Evolutionary conservation across 2,888 invertebrate genomes (phyloP).

Genomic region (Agrochola lychnidis): DNA sequence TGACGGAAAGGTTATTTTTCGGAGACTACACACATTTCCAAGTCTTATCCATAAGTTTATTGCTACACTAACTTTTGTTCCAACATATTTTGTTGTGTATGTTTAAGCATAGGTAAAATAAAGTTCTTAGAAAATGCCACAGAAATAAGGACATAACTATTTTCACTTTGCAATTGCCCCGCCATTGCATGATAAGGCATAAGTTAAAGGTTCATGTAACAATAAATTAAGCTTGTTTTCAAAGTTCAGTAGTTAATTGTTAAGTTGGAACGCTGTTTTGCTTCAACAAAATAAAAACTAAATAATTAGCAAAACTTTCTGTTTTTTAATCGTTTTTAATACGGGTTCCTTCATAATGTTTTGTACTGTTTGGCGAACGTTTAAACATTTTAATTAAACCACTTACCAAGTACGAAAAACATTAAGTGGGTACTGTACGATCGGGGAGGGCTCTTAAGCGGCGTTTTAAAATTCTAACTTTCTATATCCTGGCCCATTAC

Average conservation of each 20-base stretch:
- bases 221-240: constrained; percentile 57
- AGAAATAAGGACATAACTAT: constrained; percentile 37
- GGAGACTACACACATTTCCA: background rate
- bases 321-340: constrained; percentile 57
- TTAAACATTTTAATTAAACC: constrained; percentile 84
- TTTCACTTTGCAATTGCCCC: constrained; percentile 19
- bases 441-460: constrained; percentile 67
- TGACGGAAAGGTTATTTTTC: background rate
- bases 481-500: constrained; percentile 60
- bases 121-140: background rate
- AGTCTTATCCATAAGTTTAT: background rate
- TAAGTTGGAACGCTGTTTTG: constrained; percentile 44
- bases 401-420: constrained; percentile 73
- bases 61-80: background rate
- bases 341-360: constrained; percentile 62
- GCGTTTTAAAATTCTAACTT: constrained; percentile 67
- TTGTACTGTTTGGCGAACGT: constrained; percentile 73
- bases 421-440: constrained; percentile 71
- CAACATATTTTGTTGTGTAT: background rate
- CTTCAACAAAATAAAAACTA: constrained; percentile 56
- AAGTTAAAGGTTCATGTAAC: constrained; percentile 56
- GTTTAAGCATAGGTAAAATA: background rate
- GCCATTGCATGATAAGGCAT: constrained; percentile 47
- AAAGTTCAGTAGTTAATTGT: constrained; percentile 55
- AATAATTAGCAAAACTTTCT: constrained; percentile 56